Base-by-base conservation (phyloP, 53 echinoderm and acorn worm genomes). In the Apostichopus leukothele region DNA sequence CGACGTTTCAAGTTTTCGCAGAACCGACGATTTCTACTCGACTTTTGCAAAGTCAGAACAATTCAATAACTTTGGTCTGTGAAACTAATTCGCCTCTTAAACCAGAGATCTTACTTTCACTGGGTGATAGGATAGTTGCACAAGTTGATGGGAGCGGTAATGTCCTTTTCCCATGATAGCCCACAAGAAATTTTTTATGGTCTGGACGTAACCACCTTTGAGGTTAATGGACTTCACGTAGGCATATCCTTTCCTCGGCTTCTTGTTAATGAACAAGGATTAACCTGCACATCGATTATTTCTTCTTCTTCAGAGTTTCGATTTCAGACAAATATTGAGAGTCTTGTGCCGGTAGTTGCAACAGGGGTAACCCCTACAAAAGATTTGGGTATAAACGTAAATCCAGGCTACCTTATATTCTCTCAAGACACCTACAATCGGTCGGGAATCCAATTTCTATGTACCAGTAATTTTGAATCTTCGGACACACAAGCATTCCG, bases 21-120 rank as follows among this genome's bases (percentile, higher is more conserved):
- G 76, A 75, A 75, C 76, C 76, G 4, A 75, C 22, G 1, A 75
- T 75, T 21, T 27, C 76, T 13, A 75, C 76, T 9, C 76, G 76
- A n/a, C 25, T 75, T 25, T n/a, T 75, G 13, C 76, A 50, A 11
- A 50, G 76, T 25, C 26, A 75, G 19, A 6, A 13, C 26, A 0
- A 75, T 75, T 4, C 76, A 25, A 27, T 75, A 50, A 75, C 76
- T 75, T 75, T 75, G 19, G 5, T 12, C 25, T 75, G 76, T 25
- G 76, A 75, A 50, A 20, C 76, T 12, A 6, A 20, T 39, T 39
- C 39, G 39, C 39, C 39, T 39, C 39, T 39, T 39, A 39, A 39
- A 39, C 39, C 39, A 39, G 39, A 39, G 39, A 39, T 39, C 39
- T 39, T 39, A 39, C 39, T 39, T 39, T 39, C 39, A 39, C 39